A percentile compares a stretch with the other conserved stretches of the same genome.
phyloP scores from a whole-genome alignment of 2,888 invertebrate genomes.

The Chrysolina americana region DNA sequence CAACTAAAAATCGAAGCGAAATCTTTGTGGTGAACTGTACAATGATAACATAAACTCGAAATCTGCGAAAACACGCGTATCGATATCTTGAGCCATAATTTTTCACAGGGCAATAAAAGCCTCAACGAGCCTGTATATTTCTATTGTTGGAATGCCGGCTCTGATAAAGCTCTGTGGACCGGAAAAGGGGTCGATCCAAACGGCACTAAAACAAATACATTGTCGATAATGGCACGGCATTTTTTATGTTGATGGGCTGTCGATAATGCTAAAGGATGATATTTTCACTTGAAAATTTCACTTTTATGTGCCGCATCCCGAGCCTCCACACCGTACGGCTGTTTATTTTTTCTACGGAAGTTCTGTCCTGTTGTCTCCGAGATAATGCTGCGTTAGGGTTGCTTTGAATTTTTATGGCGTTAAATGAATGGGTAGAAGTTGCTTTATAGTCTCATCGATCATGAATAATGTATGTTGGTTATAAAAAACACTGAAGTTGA shows the following conservation, averaged over 20 bases:
- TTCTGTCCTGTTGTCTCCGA: neutral
- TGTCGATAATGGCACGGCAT: slow-evolving; percentile 42
- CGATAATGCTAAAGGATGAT: slow-evolving; percentile 38
- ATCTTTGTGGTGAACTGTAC: neutral
- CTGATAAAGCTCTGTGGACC: slow-evolving; percentile 38
- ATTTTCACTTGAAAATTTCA: slow-evolving; percentile 38
- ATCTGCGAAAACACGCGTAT: slow-evolving; percentile 17
- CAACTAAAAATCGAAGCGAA: no score
- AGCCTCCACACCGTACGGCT: slow-evolving; percentile 1
- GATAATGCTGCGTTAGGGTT: neutral
- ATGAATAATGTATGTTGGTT: neutral
- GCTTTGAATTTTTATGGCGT: slow-evolving; percentile 15
- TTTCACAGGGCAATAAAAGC: slow-evolving; percentile 36
- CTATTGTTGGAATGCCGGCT: slow-evolving; percentile 25
- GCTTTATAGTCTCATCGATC: neutral
- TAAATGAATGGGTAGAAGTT: neutral
- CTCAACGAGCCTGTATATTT: slow-evolving; percentile 35
- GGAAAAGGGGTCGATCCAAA: slow-evolving; percentile 41
- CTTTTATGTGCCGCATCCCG: slow-evolving; percentile 31
- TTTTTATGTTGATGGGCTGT: slow-evolving; percentile 44
- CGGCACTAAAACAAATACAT: slow-evolving; percentile 45
- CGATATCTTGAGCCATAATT: slow-evolving; percentile 29
- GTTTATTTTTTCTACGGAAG: slow-evolving; percentile 23
- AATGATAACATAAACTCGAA: neutral
- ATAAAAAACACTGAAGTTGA: no score